Conservation (phyloP, 2,113 vertebrate genomes). For the Percina caprodes region DNA sequence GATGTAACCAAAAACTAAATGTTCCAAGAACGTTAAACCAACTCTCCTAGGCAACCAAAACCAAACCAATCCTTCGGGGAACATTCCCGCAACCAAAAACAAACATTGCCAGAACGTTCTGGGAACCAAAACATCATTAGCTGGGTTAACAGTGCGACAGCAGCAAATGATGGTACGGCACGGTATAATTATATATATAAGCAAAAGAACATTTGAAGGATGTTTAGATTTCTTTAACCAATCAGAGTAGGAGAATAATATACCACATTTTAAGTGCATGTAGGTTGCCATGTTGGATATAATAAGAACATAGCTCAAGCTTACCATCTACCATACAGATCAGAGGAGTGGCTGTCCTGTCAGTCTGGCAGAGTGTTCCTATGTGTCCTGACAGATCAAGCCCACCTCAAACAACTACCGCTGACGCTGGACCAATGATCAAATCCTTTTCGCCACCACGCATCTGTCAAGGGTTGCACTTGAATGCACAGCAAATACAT, state of each 20-base stretch:
- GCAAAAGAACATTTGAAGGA: too few relatives aligned
- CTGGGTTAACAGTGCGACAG: too few relatives aligned
- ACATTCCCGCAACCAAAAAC: too few relatives aligned
- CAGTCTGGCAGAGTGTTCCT: not conserved
- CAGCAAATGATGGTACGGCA: too few relatives aligned
- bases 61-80: too few relatives aligned
- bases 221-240: not conserved
- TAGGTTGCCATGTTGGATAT: not conserved
- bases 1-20: too few relatives aligned
- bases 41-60: too few relatives aligned
- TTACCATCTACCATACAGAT: not conserved
- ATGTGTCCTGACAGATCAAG: slow-evolving; percentile 1
- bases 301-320: not conserved
- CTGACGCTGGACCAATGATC: not conserved
- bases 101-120: too few relatives aligned
- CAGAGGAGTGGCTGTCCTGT: not conserved
- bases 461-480: not conserved
- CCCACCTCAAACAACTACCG: slow-evolving; percentile 4
- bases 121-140: too few relatives aligned
- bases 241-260: not conserved
- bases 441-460: not conserved
- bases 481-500: not conserved
- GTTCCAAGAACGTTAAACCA: too few relatives aligned
- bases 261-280: not conserved
- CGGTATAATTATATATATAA: too few relatives aligned